These are phyloP conservation scores for Cephus sareptanus DNA, from an alignment of 2,888 invertebrate species.

Conservation along the genomic window DNA sequence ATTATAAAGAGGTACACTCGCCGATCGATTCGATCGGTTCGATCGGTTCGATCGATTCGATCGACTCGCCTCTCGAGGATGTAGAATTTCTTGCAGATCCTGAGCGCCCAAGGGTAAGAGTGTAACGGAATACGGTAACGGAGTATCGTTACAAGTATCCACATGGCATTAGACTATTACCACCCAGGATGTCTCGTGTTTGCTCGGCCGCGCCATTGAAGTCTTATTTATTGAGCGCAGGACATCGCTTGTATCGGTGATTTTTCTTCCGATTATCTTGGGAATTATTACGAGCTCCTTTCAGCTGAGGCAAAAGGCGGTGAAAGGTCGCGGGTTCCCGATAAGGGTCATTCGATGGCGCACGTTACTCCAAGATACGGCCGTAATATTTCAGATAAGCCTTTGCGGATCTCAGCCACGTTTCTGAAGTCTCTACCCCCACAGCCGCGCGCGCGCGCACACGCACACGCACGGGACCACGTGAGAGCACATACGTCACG, in stretches of 20 bases:
- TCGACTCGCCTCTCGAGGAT: neutral
- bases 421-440: no score
- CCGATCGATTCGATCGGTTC: no score
- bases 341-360: slow-evolving; percentile 51
- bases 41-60: no score
- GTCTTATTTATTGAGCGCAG: slow-evolving; percentile 56
- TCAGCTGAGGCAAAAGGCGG: slow-evolving; percentile 17
- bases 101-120: slow-evolving; percentile 9
- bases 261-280: slow-evolving; percentile 47
- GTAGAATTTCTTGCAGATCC: slow-evolving; percentile 17
- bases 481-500: neutral
- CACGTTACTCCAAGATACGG: slow-evolving; percentile 16
- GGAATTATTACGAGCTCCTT: slow-evolving; percentile 44
- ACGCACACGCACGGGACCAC: neutral
- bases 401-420: slow-evolving; percentile 7
- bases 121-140: slow-evolving; percentile 25
- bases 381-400: slow-evolving; percentile 49
- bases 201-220: slow-evolving; percentile 46
- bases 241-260: slow-evolving; percentile 27
- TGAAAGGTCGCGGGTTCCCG: slow-evolving; percentile 50
- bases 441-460: neutral
- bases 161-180: slow-evolving; percentile 51
- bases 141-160: slow-evolving; percentile 35
- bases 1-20: no score
- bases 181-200: slow-evolving; percentile 53